phyloP scores from a whole-genome alignment of 1,140 invertebrate genomes.

The Apis dorsata region DNA sequence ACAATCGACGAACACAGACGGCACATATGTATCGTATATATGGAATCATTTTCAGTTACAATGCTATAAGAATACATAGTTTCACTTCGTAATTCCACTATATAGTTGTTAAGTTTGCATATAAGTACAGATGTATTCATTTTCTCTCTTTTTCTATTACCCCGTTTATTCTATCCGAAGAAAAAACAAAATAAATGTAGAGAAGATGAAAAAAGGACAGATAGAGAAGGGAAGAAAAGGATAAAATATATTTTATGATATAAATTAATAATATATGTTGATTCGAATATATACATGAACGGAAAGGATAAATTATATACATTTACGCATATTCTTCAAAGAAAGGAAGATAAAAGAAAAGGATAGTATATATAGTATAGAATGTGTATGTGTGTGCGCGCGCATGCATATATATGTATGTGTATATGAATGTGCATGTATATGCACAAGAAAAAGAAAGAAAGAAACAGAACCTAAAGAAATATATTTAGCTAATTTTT shows the following conservation, averaged over 20 bases:
- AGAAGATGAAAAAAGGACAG: slow-evolving; percentile 31
- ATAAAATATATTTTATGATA: slow-evolving; percentile 48
- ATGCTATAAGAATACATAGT: slow-evolving; percentile 33
- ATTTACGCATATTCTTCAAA: slow-evolving; percentile 54
- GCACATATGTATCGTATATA: slow-evolving; percentile 25
- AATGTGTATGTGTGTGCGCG: background rate
- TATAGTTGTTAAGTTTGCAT: slow-evolving; percentile 57
- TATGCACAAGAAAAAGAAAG: slow-evolving; percentile 29
- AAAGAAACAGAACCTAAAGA: slow-evolving; percentile 44
- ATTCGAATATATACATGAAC: slow-evolving; percentile 25
- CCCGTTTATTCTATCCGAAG: slow-evolving; percentile 47
- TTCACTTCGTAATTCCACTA: slow-evolving; percentile 50
- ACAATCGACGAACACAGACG: slow-evolving; percentile 6
- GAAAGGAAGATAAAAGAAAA: slow-evolving; percentile 44
- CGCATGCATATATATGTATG: background rate
- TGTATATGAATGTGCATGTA: background rate
- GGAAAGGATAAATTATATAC: slow-evolving; percentile 51
- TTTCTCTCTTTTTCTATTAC: slow-evolving; percentile 33
- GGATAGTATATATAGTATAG: background rate
- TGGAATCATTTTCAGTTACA: slow-evolving; percentile 23
- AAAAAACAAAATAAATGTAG: slow-evolving; percentile 61
- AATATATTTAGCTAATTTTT: slow-evolving; percentile 17
- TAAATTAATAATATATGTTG: slow-evolving; percentile 1
- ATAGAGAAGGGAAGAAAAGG: background rate
- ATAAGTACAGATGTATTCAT: slow-evolving; percentile 60